phyloP scores from a whole-genome alignment of 1,140 invertebrate genomes.

The Drosophila parabipectinata region DNA sequence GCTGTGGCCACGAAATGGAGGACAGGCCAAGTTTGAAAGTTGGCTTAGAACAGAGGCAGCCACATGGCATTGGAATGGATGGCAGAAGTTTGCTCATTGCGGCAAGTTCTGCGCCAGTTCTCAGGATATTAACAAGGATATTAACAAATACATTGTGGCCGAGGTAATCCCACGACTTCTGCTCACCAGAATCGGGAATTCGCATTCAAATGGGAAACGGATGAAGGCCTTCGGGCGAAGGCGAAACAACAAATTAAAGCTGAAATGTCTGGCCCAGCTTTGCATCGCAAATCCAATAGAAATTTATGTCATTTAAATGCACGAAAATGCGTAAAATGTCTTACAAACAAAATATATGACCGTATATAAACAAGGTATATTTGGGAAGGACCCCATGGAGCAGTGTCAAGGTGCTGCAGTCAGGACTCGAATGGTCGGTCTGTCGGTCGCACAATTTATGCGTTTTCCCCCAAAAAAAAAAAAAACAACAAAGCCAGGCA shows the following conservation, averaged over 20 bases:
- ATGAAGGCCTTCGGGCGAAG: neutral
- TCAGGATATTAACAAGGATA: conserved; percentile 54
- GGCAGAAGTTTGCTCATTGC: conserved; percentile 43
- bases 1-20: neutral
- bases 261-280: conserved; percentile 33
- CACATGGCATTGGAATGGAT: conserved; percentile 36
- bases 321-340: conserved; percentile 73
- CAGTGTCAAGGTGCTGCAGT: conserved; percentile 66
- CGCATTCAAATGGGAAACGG: conserved; percentile 11
- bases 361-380: conserved; percentile 39
- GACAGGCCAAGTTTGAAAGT: conserved; percentile 38
- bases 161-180: conserved; percentile 25
- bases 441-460: conserved; percentile 64
- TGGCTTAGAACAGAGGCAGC: conserved; percentile 29
- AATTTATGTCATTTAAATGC: conserved; percentile 80
- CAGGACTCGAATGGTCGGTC: conserved; percentile 26
- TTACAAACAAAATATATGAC: conserved; percentile 77
- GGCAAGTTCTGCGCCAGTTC: conserved; percentile 32
- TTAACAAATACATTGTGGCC: conserved; percentile 55
- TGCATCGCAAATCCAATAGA: conserved; percentile 66
- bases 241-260: conserved; percentile 57
- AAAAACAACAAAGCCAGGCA: conserved; percentile 50
- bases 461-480: conserved; percentile 66
- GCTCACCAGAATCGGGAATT: conserved; percentile 2
- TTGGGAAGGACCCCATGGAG: conserved; percentile 1